Evolutionary conservation across 2,888 invertebrate species (phyloP).

Genomic region (Netelia melanura): DNA sequence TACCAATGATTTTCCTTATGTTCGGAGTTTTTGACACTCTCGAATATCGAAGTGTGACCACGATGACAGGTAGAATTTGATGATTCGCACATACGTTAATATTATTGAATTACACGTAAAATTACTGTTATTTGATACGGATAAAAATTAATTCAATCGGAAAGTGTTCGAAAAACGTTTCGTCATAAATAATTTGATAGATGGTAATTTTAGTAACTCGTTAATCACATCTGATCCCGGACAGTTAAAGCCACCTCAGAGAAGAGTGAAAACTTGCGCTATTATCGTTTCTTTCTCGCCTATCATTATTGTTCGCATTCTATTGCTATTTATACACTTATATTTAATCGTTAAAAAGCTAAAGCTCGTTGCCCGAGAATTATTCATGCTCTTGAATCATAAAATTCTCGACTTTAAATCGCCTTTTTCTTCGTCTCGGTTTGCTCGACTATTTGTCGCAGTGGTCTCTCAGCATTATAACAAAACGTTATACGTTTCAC

Average conservation of each 20-base stretch:
- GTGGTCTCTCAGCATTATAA: constrained; percentile 27
- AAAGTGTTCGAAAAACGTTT: too few species aligned
- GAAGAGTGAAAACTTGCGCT: neutral
- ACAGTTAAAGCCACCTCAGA: neutral
- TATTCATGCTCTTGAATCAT: constrained; percentile 32
- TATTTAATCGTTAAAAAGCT: constrained; percentile 17
- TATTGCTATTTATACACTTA: neutral
- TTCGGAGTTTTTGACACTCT: too few species aligned
- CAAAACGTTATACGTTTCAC: constrained; percentile 11
- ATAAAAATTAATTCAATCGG: too few species aligned
- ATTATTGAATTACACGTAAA: too few species aligned
- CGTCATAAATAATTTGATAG: neutral
- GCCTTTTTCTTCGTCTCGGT: neutral
- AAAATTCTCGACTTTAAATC: constrained; percentile 17
- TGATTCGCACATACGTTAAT: too few species aligned
- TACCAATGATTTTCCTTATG: too few species aligned
- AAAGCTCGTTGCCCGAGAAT: constrained; percentile 10
- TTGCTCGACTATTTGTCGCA: constrained; percentile 1
- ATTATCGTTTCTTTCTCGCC: neutral
- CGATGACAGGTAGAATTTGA: too few species aligned
- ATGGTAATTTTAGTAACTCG: neutral
- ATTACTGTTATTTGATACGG: too few species aligned
- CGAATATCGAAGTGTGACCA: too few species aligned
- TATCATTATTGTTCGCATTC: neutral
- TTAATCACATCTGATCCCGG: neutral